Conservation (phyloP, 2,888 invertebrate species). For the Dynastes tityus region DNA sequence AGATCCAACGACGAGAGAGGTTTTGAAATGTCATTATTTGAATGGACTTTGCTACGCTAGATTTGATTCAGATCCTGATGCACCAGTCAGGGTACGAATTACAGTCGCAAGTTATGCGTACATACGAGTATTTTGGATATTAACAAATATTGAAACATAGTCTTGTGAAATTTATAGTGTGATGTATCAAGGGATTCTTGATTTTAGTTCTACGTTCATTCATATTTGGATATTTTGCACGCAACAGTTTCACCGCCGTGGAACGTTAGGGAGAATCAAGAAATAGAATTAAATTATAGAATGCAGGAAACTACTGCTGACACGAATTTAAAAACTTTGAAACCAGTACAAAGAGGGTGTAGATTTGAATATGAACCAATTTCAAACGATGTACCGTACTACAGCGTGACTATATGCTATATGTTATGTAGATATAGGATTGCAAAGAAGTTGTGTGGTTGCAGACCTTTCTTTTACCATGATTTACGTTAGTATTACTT, state of each 20-base stretch:
- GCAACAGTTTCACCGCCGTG: constrained; percentile 64
- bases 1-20: constrained; percentile 31
- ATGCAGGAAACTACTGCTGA: constrained; percentile 73
- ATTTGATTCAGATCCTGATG: constrained; percentile 68
- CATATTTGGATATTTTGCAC: constrained; percentile 75
- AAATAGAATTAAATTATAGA: constrained; percentile 68
- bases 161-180: too few species aligned
- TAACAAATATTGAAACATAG: too few species aligned
- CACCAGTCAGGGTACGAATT: constrained; percentile 64
- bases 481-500: constrained; percentile 69
- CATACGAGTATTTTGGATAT: too few species aligned
- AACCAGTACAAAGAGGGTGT: constrained; percentile 72
- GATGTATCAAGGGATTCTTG: not conserved
- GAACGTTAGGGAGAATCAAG: constrained; percentile 67
- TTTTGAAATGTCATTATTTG: constrained; percentile 68
- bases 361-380: constrained; percentile 74
- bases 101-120: constrained; percentile 1
- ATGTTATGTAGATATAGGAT: constrained; percentile 73
- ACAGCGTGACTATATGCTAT: constrained; percentile 75
- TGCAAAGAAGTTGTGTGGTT: constrained; percentile 73
- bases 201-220: constrained; percentile 75
- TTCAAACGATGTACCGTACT: constrained; percentile 68
- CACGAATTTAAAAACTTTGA: constrained; percentile 69
- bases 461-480: constrained; percentile 76
- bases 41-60: constrained; percentile 71